Base-by-base conservation (phyloP, 2,888 invertebrate species). In the Orchesella flavescens region DNA sequence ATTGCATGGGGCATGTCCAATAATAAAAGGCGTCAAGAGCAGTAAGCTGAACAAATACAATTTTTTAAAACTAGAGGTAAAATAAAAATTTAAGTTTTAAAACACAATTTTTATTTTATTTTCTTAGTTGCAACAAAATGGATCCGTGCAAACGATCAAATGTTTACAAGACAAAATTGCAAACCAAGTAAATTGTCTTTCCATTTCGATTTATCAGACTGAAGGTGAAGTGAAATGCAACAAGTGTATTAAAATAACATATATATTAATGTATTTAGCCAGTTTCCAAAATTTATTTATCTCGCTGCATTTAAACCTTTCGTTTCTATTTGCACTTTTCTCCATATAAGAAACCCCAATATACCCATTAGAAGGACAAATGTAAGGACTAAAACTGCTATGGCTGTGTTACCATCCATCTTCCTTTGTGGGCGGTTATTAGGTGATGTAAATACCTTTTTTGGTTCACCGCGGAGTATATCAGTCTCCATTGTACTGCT, bases 1-100 rank as follows among this genome's bases (percentile, higher is more conserved):
- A 2, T 82, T 91, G n/a, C 91, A 91, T 87, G 91, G 91, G n/a
- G 91, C 90, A n/a, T 91, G 91, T 86, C 91, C 91, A 0, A 91
- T 91, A 5, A 86, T 91, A 7, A 90, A 90, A n/a, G 91, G 91
- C 23, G 88, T 89, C 21, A 91, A 91, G 87, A 91, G 91, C 91
- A 90, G 90, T 90, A 88, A 87, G 88, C 23, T 61, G 15, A 59
- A 23, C 10, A 21, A 76, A 3, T 76, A 10, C 23, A 65, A 21
- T 4, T 10, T 9, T 19, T n/a, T 73, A 43, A 13, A 17, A 49
- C 17, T 19, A n/a, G 3, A 49, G n/a, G n/a, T 79, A n/a, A 53
- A 71, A 43, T 21, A 61, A 76, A 19, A 21, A 57, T 24, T 24
- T 74, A n/a, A n/a, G n/a, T n/a, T 17, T 71, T n/a, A 43, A 66